These are phyloP conservation scores for Neocrepidodera transversa DNA, from an alignment of 2,888 invertebrate genomes.

Conservation along the genomic window DNA sequence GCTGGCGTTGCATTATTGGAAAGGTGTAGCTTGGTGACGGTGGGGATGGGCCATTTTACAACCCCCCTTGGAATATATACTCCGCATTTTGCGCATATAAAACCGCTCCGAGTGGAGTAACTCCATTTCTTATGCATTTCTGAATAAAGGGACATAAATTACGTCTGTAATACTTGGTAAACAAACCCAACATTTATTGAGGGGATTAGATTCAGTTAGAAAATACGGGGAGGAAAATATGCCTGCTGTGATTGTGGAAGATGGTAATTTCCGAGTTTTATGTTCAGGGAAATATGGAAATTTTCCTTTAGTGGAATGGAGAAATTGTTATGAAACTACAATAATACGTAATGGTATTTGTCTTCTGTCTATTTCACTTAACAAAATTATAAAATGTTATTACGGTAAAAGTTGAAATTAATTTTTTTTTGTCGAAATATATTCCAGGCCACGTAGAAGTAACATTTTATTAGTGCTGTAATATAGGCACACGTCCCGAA, in stretches of 20 bases:
- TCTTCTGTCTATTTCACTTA: background rate
- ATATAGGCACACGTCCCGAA: conserved; percentile 4
- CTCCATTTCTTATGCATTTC: conserved; percentile 47
- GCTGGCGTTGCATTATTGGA: conserved; percentile 20
- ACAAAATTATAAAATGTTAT: too few relatives aligned
- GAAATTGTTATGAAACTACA: background rate
- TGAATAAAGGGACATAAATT: conserved; percentile 18
- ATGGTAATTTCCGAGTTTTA: conserved; percentile 16
- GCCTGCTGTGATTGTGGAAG: conserved; percentile 15
- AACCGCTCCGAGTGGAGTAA: conserved; percentile 43
- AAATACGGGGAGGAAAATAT: conserved; percentile 20
- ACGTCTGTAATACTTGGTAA: conserved; percentile 15
- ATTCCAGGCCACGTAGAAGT: conserved; percentile 19
- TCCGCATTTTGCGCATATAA: conserved; percentile 32
- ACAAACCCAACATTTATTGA: conserved; percentile 26
- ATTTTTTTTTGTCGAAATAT: too few relatives aligned
- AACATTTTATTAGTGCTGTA: conserved; percentile 24
- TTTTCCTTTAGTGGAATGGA: background rate
- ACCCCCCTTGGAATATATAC: conserved; percentile 24
- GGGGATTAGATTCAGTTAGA: conserved; percentile 22
- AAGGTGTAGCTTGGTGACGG: conserved; percentile 19
- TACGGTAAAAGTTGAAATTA: too few relatives aligned
- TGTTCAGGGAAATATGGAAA: conserved; percentile 8
- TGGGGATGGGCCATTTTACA: conserved; percentile 26
- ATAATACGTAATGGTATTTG: background rate